These are phyloP conservation scores for Lamellibrachia columna DNA, from an alignment of 2,888 invertebrate genomes.

Conservation along the genomic window DNA sequence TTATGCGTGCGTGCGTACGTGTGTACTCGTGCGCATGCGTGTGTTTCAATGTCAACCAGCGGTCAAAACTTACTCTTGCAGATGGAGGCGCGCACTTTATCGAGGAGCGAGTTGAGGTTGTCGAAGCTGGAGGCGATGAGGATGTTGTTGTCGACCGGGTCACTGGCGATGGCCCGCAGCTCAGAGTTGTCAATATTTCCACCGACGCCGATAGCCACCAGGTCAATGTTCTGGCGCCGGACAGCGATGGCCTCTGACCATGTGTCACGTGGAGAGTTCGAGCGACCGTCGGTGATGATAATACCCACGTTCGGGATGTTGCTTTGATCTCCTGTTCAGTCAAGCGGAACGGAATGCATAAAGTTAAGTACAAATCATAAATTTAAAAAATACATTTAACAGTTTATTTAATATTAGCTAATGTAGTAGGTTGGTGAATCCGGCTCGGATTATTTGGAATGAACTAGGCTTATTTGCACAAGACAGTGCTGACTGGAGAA, in stretches of 20 bases:
- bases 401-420: too few species aligned
- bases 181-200: slow-evolving; percentile 31
- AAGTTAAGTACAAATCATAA: too few species aligned
- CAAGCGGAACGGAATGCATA: not conserved
- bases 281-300: slow-evolving; percentile 65
- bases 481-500: too few species aligned
- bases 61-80: too few species aligned
- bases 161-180: slow-evolving; percentile 35
- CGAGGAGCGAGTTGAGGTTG: slow-evolving; percentile 34
- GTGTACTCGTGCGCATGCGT: too few species aligned
- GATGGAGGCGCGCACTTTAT: too few species aligned
- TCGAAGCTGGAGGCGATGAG: slow-evolving; percentile 24
- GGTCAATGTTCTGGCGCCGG: slow-evolving; percentile 41
- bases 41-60: too few species aligned
- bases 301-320: slow-evolving; percentile 61
- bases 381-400: too few species aligned
- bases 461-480: too few species aligned
- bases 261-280: slow-evolving; percentile 53
- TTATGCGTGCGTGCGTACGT: too few species aligned
- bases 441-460: too few species aligned
- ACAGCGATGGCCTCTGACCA: slow-evolving; percentile 58
- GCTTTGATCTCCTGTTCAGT: slow-evolving; percentile 35
- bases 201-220: slow-evolving; percentile 33
- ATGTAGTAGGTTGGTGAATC: too few species aligned
- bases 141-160: slow-evolving; percentile 29